phyloP scores from a whole-genome alignment of 2,888 invertebrate species.

The Artemia sp. region DNA sequence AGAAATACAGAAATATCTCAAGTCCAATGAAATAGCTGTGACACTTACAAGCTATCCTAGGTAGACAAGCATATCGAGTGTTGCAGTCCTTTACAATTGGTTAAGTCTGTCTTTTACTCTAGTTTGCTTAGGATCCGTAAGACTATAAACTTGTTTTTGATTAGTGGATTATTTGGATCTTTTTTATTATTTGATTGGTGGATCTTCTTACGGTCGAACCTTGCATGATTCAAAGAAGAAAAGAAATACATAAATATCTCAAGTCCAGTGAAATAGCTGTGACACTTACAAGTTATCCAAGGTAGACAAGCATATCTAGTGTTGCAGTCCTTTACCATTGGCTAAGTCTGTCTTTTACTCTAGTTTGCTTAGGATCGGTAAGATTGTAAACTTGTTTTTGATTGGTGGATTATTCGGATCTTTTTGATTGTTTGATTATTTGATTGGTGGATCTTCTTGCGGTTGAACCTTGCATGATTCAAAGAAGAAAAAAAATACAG shows the following conservation, averaged over 20 bases:
- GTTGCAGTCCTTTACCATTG: too few species aligned
- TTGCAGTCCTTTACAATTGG: too few species aligned
- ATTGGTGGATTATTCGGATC: too few species aligned
- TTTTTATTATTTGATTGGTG: too few species aligned
- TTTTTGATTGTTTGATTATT: too few species aligned
- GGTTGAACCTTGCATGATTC: slow-evolving; percentile 92
- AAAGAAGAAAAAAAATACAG: slow-evolving; percentile 56
- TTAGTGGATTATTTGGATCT: too few species aligned
- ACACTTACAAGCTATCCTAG: slow-evolving; percentile 85
- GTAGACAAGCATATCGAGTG: slow-evolving; percentile 34
- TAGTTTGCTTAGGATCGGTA: too few species aligned
- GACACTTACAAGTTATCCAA: slow-evolving; percentile 81
- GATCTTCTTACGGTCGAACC: slow-evolving; percentile 96
- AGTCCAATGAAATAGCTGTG: slow-evolving; percentile 63
- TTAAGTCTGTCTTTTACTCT: too few species aligned
- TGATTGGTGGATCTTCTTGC: slow-evolving; percentile 62
- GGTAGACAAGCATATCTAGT: slow-evolving; percentile 38
- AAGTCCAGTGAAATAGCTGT: slow-evolving; percentile 62
- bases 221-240: slow-evolving; percentile 69
- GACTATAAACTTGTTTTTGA: too few species aligned
- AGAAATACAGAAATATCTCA: slow-evolving; percentile 52
- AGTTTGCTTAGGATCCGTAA: too few species aligned
- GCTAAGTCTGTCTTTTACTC: too few species aligned
- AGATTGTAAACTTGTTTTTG: too few species aligned
- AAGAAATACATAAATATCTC: slow-evolving; percentile 55